Percentiles rank a stretch among this genome's conserved stretches.
These are phyloP conservation scores for crab-eating macaque (Macaca fascicularis) DNA, from an alignment of 2,113 vertebrate genomes.

Conservation along the genomic window DNA sequence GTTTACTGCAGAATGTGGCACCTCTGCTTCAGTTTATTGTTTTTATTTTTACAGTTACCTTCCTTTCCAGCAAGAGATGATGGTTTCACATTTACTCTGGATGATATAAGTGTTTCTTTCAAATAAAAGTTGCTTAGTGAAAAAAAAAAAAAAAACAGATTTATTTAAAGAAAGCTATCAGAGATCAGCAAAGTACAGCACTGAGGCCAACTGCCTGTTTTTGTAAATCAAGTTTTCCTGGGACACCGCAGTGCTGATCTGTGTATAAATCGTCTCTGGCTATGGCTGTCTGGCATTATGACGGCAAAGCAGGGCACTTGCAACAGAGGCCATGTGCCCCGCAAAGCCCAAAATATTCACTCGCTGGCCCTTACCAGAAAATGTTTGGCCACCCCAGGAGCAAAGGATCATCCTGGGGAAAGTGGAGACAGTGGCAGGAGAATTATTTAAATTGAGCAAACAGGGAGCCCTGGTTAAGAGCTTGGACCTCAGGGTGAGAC, in stretches of 20 bases:
- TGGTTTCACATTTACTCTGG: not conserved
- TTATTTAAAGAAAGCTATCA: not conserved
- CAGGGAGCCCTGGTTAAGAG: not conserved
- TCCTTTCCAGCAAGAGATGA: not conserved
- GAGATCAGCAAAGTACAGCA: not conserved
- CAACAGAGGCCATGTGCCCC: not conserved
- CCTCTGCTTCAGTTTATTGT: not conserved
- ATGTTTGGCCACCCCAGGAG: not conserved
- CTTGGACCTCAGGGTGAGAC: not conserved
- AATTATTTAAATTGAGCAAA: not conserved
- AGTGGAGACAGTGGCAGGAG: not conserved
- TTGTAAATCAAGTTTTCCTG: not conserved
- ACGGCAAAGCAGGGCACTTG: rapidly evolving
- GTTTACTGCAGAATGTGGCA: rapidly evolving
- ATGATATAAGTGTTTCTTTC: not conserved
- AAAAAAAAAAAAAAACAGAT: not conserved
- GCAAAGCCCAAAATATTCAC: not conserved
- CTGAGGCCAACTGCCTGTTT: not conserved
- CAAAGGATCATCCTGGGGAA: not conserved
- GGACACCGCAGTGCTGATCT: rapidly evolving
- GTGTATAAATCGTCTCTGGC: not conserved
- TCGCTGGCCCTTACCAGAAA: not conserved
- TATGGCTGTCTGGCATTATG: not conserved
- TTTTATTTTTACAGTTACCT: not conserved
- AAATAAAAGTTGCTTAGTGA: not conserved